Conservation (phyloP, 2,113 vertebrate genomes). For the Callipepla californica region DNA sequence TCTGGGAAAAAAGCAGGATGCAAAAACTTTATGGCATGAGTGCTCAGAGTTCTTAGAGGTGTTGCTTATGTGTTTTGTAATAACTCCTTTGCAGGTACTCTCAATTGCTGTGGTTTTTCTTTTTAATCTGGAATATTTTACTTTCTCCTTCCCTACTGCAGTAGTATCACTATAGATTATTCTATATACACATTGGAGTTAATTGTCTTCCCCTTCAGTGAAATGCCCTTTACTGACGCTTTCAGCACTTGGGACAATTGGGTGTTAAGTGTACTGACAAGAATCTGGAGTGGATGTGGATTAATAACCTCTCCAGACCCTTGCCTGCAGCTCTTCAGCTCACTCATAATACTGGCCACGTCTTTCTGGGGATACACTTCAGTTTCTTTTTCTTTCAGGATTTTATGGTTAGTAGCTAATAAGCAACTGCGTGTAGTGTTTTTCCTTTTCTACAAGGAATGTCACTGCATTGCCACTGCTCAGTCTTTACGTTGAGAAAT, state of each 20-base stretch:
- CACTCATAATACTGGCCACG: background rate
- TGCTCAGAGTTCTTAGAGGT: background rate
- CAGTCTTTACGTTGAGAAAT: background rate
- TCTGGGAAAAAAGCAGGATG: background rate
- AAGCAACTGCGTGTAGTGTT: background rate
- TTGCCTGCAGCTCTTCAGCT: background rate
- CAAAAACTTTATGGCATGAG: rapidly evolving
- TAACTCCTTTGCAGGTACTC: background rate
- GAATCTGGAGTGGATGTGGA: conserved; percentile 38
- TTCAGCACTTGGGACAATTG: background rate
- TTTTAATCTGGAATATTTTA: background rate
- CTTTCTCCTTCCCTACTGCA: background rate
- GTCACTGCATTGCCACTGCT: background rate
- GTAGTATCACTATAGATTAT: background rate
- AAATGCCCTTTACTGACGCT: background rate
- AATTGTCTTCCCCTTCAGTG: background rate
- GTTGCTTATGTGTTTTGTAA: background rate
- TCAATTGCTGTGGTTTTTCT: background rate
- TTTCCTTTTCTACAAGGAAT: background rate
- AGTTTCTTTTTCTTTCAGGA: background rate
- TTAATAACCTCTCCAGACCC: background rate
- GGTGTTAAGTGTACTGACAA: background rate
- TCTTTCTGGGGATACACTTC: background rate
- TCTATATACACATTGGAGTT: background rate
- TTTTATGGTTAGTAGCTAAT: background rate